Conservation (phyloP, 2,888 invertebrate genomes). For the Anaspis maculata region DNA sequence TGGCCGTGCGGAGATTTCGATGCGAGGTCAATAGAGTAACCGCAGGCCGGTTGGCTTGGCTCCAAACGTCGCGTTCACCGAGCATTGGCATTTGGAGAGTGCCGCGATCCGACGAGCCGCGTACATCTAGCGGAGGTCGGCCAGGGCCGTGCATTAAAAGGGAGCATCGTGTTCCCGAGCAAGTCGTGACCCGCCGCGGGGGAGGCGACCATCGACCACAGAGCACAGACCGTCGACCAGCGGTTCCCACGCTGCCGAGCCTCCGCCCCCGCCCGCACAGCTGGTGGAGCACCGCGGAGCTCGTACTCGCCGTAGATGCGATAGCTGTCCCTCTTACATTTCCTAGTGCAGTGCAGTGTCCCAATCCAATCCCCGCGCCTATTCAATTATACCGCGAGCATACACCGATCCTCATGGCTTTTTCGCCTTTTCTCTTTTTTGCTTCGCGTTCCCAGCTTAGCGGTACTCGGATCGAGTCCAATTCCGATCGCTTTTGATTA, state of each 20-base stretch:
- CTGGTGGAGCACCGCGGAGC: neutral
- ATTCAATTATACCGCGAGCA: conserved; percentile 8
- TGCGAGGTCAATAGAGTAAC: conserved; percentile 8
- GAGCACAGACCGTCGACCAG: conserved; percentile 17
- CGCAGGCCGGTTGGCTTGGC: conserved; percentile 2
- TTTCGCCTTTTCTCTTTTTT: no score
- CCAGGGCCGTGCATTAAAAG: conserved; percentile 33
- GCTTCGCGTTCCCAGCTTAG: conserved; percentile 5
- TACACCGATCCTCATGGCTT: no score
- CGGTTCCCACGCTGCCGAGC: conserved; percentile 37
- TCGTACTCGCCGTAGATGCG: conserved; percentile 12
- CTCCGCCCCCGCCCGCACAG: conserved; percentile 14
- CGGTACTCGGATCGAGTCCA: no score
- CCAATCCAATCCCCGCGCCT: conserved; percentile 22
- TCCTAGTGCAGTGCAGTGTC: no score
- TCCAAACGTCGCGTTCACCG: conserved; percentile 8
- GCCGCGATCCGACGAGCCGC: conserved; percentile 21
- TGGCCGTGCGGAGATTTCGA: conserved; percentile 11
- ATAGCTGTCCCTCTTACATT: conserved; percentile 25
- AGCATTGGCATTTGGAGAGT: conserved; percentile 20
- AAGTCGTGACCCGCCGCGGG: conserved; percentile 42
- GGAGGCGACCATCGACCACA: conserved; percentile 34
- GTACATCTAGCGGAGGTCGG: conserved; percentile 19
- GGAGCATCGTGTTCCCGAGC: conserved; percentile 41
- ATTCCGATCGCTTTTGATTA: conserved; percentile 15